Evolutionary conservation across 2,113 vertebrate species (phyloP).

Genomic region (Cercopithecus mona): DNA sequence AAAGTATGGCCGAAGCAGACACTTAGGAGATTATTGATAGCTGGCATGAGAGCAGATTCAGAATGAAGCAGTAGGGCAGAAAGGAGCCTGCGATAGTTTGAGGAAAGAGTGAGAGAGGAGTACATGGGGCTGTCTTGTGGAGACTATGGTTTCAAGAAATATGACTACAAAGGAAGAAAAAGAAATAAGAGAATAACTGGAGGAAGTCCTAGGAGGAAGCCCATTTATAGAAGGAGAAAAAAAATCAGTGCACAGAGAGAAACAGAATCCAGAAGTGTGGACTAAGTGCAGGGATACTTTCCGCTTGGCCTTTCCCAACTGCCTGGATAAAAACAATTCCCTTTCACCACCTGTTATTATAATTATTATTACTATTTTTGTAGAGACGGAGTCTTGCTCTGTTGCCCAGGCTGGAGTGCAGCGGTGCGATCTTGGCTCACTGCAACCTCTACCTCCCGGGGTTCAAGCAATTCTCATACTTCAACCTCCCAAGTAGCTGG

Average conservation of each 20-base stretch:
- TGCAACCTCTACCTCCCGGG: too few relatives aligned
- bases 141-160: not conserved
- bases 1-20: fast-evolving
- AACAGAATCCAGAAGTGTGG: not conserved
- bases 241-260: not conserved
- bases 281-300: fast-evolving
- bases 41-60: not conserved
- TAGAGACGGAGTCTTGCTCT: too few relatives aligned
- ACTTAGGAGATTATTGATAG: not conserved
- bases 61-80: not conserved
- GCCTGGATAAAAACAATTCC: not conserved
- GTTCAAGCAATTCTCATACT: too few relatives aligned
- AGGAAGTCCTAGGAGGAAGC: not conserved
- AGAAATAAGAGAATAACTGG: not conserved
- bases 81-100: fast-evolving
- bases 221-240: not conserved
- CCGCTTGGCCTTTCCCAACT: too few relatives aligned
- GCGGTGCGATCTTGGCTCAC: too few relatives aligned
- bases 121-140: fast-evolving
- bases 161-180: not conserved
- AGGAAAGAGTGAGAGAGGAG: not conserved
- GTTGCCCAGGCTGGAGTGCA: too few relatives aligned
- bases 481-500: too few relatives aligned
- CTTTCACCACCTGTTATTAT: not conserved
- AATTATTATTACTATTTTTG: not conserved